Conservation (phyloP, 64 coral and sea anemone genomes). For the Trachythela sp. region DNA sequence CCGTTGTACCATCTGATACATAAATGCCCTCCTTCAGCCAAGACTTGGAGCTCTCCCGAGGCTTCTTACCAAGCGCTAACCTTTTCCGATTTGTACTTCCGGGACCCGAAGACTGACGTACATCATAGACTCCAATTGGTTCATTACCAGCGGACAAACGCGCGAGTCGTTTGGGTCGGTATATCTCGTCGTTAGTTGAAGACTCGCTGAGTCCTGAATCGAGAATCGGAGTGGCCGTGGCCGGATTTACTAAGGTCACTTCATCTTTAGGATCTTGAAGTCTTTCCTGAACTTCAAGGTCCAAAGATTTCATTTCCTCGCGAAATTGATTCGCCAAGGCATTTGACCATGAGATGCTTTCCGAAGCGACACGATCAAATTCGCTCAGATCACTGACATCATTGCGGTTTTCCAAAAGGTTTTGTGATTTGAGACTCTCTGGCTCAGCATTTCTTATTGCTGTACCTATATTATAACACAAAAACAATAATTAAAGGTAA, state of each 20-base stretch:
- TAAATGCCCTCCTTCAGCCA: not conserved
- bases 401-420: not conserved
- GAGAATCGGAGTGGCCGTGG: not conserved
- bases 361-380: not conserved
- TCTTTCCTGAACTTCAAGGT: not conserved
- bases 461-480: not conserved
- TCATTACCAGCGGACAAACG: not conserved
- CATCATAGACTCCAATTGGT: slow-evolving; percentile 72
- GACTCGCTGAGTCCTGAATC: slow-evolving; percentile 20
- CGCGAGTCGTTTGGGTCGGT: not conserved
- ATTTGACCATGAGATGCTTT: not conserved
- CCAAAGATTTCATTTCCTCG: not conserved
- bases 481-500: no score
- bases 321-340: not conserved
- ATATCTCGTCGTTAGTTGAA: slow-evolving; percentile 33
- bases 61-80: slow-evolving; percentile 64
- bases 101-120: slow-evolving; percentile 82
- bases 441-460: not conserved
- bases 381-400: not conserved
- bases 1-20: not conserved
- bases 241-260: not conserved
- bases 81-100: slow-evolving; percentile 92
- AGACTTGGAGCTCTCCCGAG: not conserved
- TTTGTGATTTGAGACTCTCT: no score
- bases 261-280: not conserved